Evolutionary conservation across 2,888 invertebrate genomes (phyloP).

Genomic region (Ophion slaviceki): DNA sequence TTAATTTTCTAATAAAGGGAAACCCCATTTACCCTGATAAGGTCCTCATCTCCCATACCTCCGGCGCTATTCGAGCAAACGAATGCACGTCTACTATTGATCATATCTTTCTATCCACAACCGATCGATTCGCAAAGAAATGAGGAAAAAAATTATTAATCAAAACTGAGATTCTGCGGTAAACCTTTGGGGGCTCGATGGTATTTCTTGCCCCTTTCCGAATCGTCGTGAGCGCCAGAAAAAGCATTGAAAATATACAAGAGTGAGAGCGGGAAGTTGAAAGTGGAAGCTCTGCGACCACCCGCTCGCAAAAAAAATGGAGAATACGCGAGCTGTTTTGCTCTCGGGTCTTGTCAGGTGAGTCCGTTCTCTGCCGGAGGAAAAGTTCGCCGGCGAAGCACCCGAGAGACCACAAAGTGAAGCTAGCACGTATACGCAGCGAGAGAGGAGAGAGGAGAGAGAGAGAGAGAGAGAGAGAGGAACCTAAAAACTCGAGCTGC

Average conservation of each 20-base stretch:
- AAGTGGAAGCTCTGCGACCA: constrained; percentile 28
- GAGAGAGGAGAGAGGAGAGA: constrained; percentile 1
- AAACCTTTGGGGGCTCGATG: constrained; percentile 15
- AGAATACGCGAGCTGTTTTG: constrained; percentile 32
- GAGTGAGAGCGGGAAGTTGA: constrained; percentile 22
- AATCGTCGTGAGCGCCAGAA: constrained; percentile 1
- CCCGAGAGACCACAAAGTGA: constrained; percentile 49
- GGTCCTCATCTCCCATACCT: no score
- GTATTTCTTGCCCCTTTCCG: constrained; percentile 40
- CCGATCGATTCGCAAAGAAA: constrained; percentile 5
- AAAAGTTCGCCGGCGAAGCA: constrained; percentile 50
- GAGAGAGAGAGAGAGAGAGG: constrained; percentile 18
- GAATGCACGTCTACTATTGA: not conserved
- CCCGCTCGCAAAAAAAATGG: constrained; percentile 44
- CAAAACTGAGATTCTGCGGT: constrained; percentile 14
- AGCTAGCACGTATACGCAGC: constrained; percentile 23
- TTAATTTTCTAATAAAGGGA: no score
- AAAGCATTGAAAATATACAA: constrained; percentile 5
- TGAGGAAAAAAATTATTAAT: constrained; percentile 7
- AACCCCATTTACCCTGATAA: no score
- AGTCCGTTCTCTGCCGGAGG: constrained; percentile 32
- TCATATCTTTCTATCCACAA: not conserved
- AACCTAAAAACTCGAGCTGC: constrained; percentile 49
- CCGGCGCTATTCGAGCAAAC: no score
- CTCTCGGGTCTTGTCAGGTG: constrained; percentile 39